Conservation (phyloP, 1,140 invertebrate genomes). For the Heliconius melpomene region DNA sequence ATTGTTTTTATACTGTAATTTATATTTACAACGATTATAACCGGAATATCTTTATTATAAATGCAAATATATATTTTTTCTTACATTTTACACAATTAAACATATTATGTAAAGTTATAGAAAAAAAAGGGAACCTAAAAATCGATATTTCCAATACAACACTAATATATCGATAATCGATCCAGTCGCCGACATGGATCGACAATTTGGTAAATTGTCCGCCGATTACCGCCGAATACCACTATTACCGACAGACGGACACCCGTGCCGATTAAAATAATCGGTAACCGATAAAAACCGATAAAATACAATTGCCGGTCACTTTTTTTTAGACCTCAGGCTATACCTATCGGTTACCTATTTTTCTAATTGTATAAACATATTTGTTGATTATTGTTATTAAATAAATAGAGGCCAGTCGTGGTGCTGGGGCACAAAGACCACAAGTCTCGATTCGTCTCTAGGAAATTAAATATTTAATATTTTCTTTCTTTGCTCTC, state of each 20-base stretch:
- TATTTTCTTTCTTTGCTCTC: no score
- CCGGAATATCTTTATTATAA: background rate
- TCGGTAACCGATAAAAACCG: slow-evolving; percentile 75
- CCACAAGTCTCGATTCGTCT: no score
- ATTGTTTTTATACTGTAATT: no score
- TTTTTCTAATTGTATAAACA: background rate
- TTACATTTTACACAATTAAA: background rate
- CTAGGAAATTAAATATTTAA: no score
- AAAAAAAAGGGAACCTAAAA: slow-evolving; percentile 1
- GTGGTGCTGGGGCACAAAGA: no score
- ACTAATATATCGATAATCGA: slow-evolving; percentile 64
- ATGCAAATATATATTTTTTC: background rate
- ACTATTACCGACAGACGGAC: slow-evolving; percentile 76
- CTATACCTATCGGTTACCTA: slow-evolving; percentile 15
- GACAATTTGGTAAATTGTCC: slow-evolving; percentile 79
- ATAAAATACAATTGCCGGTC: slow-evolving; percentile 63
- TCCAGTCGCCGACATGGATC: slow-evolving; percentile 72
- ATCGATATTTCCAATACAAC: slow-evolving; percentile 59
- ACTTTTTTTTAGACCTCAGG: slow-evolving; percentile 56
- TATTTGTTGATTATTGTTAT: background rate
- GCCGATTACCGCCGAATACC: slow-evolving; percentile 61
- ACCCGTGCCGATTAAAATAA: slow-evolving; percentile 78
- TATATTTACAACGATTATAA: no score
- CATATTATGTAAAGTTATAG: background rate
- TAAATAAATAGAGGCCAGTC: background rate